phyloP scores from a whole-genome alignment of 2,888 invertebrate species.

The Ophion ventricosus region DNA sequence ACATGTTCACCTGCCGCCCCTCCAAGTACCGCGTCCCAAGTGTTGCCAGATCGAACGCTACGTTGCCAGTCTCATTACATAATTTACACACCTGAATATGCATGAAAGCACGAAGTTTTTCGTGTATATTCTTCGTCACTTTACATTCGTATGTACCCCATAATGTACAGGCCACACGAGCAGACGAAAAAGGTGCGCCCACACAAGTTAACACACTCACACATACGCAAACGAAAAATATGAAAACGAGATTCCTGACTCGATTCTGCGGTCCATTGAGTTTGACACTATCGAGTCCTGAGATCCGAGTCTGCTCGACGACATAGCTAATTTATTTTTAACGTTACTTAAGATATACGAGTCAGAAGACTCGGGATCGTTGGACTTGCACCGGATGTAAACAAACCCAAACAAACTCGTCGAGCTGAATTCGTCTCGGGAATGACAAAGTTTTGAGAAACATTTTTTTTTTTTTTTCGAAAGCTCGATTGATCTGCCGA shows the following conservation, averaged over 20 bases:
- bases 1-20: no score
- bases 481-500: background rate
- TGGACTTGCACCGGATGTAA: conserved; percentile 25
- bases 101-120: conserved; percentile 6
- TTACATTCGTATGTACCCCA: conserved; percentile 49
- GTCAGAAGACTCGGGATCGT: conserved; percentile 65
- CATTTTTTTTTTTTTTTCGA: background rate
- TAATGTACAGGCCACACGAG: conserved; percentile 16
- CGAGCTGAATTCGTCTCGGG: conserved; percentile 20
- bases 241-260: conserved; percentile 10
- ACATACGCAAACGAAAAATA: conserved; percentile 5
- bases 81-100: conserved; percentile 29
- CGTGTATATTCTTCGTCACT: conserved; percentile 14
- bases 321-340: conserved; percentile 80
- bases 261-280: conserved; percentile 26
- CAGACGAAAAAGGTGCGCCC: conserved; percentile 7
- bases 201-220: conserved; percentile 20
- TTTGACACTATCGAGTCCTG: conserved; percentile 1
- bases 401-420: conserved; percentile 19
- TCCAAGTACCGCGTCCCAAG: no score
- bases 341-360: conserved; percentile 74
- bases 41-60: no score
- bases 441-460: background rate
- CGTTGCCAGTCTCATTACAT: no score
- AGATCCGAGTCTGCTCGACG: conserved; percentile 59